Evolutionary conservation across 1,140 invertebrate genomes (phyloP).

Genomic region (Liolophura sinensis): DNA sequence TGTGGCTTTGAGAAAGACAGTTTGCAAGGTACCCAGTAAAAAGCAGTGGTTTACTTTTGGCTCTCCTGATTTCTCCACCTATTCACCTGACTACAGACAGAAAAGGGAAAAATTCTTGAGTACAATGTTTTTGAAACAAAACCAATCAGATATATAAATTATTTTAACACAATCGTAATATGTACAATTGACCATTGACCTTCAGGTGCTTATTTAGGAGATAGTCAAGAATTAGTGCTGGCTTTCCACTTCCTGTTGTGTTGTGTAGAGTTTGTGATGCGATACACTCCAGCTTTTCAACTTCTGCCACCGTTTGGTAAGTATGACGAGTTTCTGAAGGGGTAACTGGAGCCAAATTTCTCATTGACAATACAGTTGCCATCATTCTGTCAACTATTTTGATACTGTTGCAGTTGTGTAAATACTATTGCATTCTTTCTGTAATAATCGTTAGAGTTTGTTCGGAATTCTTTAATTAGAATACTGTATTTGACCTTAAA

Average conservation of each 20-base stretch:
- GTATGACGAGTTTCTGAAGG: no score
- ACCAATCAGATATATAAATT: not conserved
- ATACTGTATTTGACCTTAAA: no score
- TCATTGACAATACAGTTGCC: no score
- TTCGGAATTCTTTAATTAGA: no score
- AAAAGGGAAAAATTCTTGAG: not conserved
- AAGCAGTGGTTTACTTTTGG: no score
- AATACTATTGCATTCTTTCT: not conserved
- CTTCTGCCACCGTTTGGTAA: slow-evolving; percentile 34
- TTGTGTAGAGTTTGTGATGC: slow-evolving; percentile 33
- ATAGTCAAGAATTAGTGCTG: slow-evolving; percentile 26
- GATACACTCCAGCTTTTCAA: slow-evolving; percentile 30
- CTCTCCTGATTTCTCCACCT: no score
- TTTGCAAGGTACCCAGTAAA: no score
- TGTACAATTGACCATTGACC: not conserved
- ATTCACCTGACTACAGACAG: not conserved
- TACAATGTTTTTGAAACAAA: no score
- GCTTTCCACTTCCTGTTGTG: slow-evolving; percentile 27
- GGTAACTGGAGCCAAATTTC: no score
- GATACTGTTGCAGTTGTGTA: not conserved
- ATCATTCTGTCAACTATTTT: no score
- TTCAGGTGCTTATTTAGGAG: slow-evolving; percentile 22
- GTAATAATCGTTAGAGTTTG: not conserved
- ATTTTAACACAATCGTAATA: not conserved
- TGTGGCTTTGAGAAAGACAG: no score